Evolutionary conservation across 1,140 invertebrate species (phyloP), one percentile per base, ranked within the genome.

Genomic region (Lucilia sericata): DNA sequence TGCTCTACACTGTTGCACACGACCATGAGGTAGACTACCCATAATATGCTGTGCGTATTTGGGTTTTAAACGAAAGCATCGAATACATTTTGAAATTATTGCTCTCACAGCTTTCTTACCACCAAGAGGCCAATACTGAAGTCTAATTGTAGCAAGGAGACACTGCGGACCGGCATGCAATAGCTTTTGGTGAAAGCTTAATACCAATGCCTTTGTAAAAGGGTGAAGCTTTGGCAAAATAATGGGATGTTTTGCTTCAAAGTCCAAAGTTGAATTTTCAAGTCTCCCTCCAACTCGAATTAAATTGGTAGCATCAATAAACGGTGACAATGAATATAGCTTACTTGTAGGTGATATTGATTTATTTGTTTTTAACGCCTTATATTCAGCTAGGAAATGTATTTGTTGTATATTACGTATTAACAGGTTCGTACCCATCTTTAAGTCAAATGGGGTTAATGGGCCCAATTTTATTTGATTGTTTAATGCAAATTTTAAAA

Each of bases 251-350:
- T 91, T 91, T 30, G 88, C 86, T 36, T 88, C 86, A 74, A 86
- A 85, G 9, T 83, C 74, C 1, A 92, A 81, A 12, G 87, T 51
- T 1, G 91, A 85, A 42, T 88, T 83, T 25, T 83, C 12, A 12
- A 92, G 83, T 12, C 91, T 83, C 9, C 92, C 91, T 14, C 91
- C 91, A n/a, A 92, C 91, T 84, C 90, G 85, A 8, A 92, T 82
- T 1, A 92, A 12, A 36, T 87, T 87, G n/a, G 87, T 83, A 9
- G 87, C 17, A 82, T 91, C 89, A 12, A 91, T 10, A 85, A 91
- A 91, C 9, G 89, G 89, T 70, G 84, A 88, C 13, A 91, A 83
- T 3, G 84, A 74, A 30, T 30, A 30, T 30, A 19, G 78, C 12
- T 30, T 87, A 82, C 51, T 87, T 84, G 42, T 84, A 86, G 49